These are phyloP conservation scores for Montipora capitata DNA, from an alignment of 92 coral and sea anemone genomes.

Conservation along the genomic window DNA sequence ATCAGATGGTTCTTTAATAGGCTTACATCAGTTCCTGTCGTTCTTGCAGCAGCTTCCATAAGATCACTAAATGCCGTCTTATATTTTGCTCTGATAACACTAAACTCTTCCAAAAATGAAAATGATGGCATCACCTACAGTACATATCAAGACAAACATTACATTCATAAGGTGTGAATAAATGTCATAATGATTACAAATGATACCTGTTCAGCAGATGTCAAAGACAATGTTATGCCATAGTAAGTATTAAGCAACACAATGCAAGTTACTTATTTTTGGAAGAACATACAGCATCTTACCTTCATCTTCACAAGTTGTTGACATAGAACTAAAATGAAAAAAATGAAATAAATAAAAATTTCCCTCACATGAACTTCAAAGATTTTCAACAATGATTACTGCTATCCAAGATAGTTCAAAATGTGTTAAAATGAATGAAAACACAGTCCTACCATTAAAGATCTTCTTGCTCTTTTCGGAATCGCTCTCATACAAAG, in stretches of 20 bases:
- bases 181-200: too few species aligned
- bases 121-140: slow-evolving; percentile 93
- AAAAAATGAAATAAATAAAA: neutral
- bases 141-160: neutral
- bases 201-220: too few species aligned
- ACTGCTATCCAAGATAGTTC: neutral
- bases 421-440: neutral
- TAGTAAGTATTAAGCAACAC: too few species aligned
- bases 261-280: too few species aligned
- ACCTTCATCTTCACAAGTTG: slow-evolving; percentile 98
- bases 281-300: neutral
- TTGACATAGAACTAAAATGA: slow-evolving; percentile 90
- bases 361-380: too few species aligned
- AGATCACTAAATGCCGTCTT: slow-evolving; percentile 91
- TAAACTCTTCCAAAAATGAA: slow-evolving; percentile 94
- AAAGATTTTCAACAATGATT: too few species aligned
- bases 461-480: slow-evolving; percentile 90
- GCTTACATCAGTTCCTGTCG: slow-evolving; percentile 85
- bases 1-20: neutral
- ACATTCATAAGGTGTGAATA: too few species aligned
- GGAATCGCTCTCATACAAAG: slow-evolving; percentile 85
- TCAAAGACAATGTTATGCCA: too few species aligned
- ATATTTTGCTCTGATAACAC: slow-evolving; percentile 94
- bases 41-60: slow-evolving; percentile 91
- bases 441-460: slow-evolving; percentile 73